A percentile compares a stretch with the other conserved stretches of the same genome.
phyloP scores from a whole-genome alignment of 2,113 vertebrate species.

The Carassius auratus region DNA sequence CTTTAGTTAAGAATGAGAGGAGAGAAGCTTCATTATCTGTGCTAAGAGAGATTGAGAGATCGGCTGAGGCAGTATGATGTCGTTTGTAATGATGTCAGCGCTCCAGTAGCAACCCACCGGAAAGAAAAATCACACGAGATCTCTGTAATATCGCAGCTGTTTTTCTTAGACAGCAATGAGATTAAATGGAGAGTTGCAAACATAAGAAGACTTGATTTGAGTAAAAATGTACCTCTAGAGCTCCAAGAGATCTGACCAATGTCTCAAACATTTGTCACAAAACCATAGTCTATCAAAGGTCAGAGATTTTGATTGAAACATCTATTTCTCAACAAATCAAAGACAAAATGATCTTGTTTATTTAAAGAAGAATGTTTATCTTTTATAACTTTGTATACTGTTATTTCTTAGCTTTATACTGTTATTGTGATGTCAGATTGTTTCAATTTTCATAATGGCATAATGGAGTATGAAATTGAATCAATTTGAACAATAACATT shows the following conservation, averaged over 20 bases:
- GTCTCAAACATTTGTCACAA: not conserved
- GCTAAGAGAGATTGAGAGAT: not conserved
- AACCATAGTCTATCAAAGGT: too few relatives aligned
- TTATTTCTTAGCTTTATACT: too few relatives aligned
- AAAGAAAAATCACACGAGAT: not conserved
- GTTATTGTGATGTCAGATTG: too few relatives aligned
- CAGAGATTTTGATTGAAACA: too few relatives aligned
- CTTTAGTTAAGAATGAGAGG: slow-evolving; percentile 12
- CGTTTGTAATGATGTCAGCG: not conserved
- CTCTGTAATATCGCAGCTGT: not conserved
- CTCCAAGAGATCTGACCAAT: not conserved
- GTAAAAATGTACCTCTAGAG: not conserved
- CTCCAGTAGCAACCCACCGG: not conserved
- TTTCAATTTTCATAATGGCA: too few relatives aligned
- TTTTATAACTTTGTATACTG: too few relatives aligned
- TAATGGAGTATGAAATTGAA: too few relatives aligned
- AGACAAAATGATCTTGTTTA: not conserved
- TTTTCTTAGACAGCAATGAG: not conserved
- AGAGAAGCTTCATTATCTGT: not conserved
- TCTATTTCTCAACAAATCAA: not conserved
- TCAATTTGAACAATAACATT: too few relatives aligned
- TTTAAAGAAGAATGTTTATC: too few relatives aligned
- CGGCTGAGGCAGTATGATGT: too few relatives aligned
- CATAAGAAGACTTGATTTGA: not conserved
- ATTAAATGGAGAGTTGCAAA: not conserved